These are phyloP conservation scores for Sebastolobus altivelis DNA, from an alignment of 2,797 vertebrate species.

Conservation along the genomic window DNA sequence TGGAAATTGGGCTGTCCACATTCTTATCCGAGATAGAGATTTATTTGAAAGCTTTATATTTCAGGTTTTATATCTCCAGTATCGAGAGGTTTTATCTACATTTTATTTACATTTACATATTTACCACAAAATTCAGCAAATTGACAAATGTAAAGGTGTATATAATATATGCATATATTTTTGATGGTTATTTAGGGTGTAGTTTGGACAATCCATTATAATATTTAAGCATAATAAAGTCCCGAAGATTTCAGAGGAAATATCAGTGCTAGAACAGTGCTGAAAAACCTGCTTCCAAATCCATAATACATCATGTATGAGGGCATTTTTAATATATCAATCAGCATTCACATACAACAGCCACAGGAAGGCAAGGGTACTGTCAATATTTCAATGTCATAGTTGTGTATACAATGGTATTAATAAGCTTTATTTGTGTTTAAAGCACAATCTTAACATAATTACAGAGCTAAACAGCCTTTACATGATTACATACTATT, in stretches of 20 bases:
- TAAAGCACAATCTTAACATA: background rate
- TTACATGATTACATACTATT: conserved; percentile 9
- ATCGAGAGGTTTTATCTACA: background rate
- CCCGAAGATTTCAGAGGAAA: background rate
- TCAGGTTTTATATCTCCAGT: background rate
- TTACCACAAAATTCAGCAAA: too few relatives aligned
- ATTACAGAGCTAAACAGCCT: background rate
- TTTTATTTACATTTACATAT: too few relatives aligned
- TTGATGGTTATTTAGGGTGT: too few relatives aligned
- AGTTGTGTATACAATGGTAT: background rate
- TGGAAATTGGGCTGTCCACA: conserved; percentile 21
- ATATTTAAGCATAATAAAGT: background rate
- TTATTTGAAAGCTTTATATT: conserved; percentile 26
- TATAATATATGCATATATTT: too few relatives aligned
- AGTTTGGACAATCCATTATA: too few relatives aligned
- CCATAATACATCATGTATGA: background rate
- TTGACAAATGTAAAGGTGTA: too few relatives aligned
- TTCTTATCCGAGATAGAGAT: conserved; percentile 12
- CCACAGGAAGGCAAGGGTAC: background rate
- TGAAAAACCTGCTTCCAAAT: background rate
- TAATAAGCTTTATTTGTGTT: background rate
- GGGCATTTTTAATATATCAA: background rate
- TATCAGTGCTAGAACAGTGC: background rate
- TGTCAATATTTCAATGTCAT: background rate
- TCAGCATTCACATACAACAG: background rate